These are phyloP conservation scores for Aspidoscelis tigris DNA, from an alignment of 2,113 vertebrate genomes.

Conservation along the genomic window DNA sequence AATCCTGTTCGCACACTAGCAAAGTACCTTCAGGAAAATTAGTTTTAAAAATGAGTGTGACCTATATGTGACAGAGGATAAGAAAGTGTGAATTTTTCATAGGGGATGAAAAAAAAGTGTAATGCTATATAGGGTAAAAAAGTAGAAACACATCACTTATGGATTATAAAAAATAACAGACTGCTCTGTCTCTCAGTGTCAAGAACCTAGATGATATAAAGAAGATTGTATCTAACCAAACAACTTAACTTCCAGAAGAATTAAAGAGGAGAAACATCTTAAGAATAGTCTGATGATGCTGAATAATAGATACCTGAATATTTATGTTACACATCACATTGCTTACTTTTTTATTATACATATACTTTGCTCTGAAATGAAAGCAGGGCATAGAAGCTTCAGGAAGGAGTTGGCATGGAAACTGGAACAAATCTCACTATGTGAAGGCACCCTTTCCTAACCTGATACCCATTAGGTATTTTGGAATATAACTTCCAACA, in stretches of 20 bases:
- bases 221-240: not conserved
- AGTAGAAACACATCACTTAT: too few species aligned
- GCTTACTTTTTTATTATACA: not conserved
- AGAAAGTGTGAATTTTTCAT: not conserved
- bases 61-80: not conserved
- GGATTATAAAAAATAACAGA: not conserved
- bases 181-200: not conserved
- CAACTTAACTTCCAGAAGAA: not conserved
- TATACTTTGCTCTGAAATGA: not conserved
- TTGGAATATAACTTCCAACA: too few species aligned
- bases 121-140: not conserved
- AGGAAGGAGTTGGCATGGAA: too few species aligned
- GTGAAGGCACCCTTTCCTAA: too few species aligned
- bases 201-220: not conserved
- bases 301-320: not conserved
- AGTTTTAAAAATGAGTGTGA: not conserved
- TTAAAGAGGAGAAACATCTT: not conserved
- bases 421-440: too few species aligned
- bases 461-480: too few species aligned
- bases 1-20: not conserved
- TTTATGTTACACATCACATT: not conserved
- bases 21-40: constrained; percentile 11
- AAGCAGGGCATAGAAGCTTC: not conserved
- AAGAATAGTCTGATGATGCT: not conserved
- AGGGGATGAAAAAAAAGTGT: too few species aligned